Percentiles rank a stretch among this genome's conserved stretches.
phyloP scores from a whole-genome alignment of 92 coral and sea anemone genomes.

The Epizoanthus ramosus region DNA sequence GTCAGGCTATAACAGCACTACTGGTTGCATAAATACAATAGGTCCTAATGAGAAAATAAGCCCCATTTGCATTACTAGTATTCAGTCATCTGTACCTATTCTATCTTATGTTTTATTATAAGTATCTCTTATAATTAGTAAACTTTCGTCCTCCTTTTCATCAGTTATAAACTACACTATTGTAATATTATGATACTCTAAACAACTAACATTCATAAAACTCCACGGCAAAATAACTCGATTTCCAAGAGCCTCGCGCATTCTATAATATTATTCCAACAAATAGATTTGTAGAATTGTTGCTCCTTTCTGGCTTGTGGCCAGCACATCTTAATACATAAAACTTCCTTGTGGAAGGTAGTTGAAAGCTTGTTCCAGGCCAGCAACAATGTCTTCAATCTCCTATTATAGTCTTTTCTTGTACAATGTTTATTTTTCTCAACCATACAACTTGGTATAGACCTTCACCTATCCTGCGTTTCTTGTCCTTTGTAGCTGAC shows the following conservation, averaged over 20 bases:
- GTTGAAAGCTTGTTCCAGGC: neutral
- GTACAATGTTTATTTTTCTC: constrained; percentile 15
- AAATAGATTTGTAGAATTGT: constrained; percentile 9
- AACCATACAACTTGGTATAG: constrained; percentile 28
- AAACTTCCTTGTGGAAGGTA: constrained; percentile 21
- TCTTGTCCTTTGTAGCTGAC: neutral
- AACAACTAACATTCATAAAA: neutral
- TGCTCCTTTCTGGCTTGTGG: neutral
- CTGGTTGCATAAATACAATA: too few relatives aligned
- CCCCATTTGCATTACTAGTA: too few relatives aligned
- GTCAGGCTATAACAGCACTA: too few relatives aligned
- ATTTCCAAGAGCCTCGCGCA: neutral
- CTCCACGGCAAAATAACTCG: neutral
- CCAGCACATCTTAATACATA: constrained; percentile 5
- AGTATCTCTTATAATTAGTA: too few relatives aligned
- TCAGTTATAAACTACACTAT: neutral
- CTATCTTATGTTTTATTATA: too few relatives aligned
- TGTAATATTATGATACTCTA: constrained; percentile 2
- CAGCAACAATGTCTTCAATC: constrained; percentile 7
- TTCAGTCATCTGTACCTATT: too few relatives aligned
- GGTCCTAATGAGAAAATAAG: too few relatives aligned
- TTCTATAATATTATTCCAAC: neutral
- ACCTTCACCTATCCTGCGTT: neutral
- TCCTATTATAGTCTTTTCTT: constrained; percentile 13
- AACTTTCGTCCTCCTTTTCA: neutral